A percentile compares a stretch with the other conserved stretches of the same genome.
These are phyloP conservation scores for Mnemiopsis leidyi DNA, from an alignment of 37 sponge, comb jelly and placozoan species.

Conservation along the genomic window DNA sequence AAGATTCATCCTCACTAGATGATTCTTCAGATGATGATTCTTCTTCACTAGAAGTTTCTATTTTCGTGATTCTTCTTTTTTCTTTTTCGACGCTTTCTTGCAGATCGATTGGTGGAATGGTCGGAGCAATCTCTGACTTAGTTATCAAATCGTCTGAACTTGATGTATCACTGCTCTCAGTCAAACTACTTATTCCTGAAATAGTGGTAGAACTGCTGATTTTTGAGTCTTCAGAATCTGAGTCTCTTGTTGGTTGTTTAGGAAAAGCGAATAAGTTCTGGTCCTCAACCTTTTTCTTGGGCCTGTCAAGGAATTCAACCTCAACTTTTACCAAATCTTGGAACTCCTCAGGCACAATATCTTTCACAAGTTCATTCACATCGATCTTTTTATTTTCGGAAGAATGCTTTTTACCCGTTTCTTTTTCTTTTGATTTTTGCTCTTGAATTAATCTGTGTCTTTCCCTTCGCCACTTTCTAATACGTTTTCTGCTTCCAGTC, in stretches of 20 bases:
- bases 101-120: not conserved
- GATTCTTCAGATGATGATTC: not conserved
- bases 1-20: not conserved
- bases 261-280: not conserved
- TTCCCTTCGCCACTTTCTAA: not conserved
- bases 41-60: not conserved
- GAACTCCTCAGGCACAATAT: not conserved
- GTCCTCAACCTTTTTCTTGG: not conserved
- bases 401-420: not conserved
- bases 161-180: not conserved
- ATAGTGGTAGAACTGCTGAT: not conserved
- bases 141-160: not conserved
- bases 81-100: not conserved
- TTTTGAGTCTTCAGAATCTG: not conserved
- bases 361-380: not conserved
- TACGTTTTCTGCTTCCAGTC: not conserved
- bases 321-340: not conserved
- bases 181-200: not conserved
- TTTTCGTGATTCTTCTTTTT: not conserved
- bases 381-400: not conserved
- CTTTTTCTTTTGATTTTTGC: not conserved
- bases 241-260: not conserved
- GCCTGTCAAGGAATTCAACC: not conserved
- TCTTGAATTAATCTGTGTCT: not conserved
- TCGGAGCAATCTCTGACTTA: not conserved